Base-by-base conservation (phyloP, 2,888 invertebrate species). In the Selenia dentaria region DNA sequence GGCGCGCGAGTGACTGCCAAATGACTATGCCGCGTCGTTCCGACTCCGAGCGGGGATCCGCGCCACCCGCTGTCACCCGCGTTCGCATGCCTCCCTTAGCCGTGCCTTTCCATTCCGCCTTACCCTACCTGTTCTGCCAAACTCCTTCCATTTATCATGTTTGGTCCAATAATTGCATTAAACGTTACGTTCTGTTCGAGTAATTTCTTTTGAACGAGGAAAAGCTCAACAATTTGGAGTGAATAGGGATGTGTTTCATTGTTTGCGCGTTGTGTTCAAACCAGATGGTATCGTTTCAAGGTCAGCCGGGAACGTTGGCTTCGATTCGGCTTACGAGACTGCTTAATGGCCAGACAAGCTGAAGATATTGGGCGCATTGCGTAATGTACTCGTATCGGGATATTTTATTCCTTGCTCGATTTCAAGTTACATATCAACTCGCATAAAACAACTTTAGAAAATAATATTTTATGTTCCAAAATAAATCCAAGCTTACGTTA, bases 1-100 rank as follows among this genome's bases (percentile, higher is more conserved):
- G 67, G 65, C 83, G 83, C 87, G 84, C 85, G 87, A 88, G 65
- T 88, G 85, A 64, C 70, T 38, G 73, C 65, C 46, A 29, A 18
- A 2, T 25, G 40, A 28, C 31, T 6, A 22, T 8, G 10, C 25
- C 25, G 9, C 9, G 25, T 10, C 10, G 3, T 25, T 5, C 10
- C 25, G 22, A 22, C 8, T 22, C 18, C 18, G 6, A 18, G 6
- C 18, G 5, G 8, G 22, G 22, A 22, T 22, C 22, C 59, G 42
- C 45, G 51, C 43, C 50, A 47, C 59, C 59, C 62, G 54, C 57
- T 55, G 29, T 54, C 63, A 62, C 58, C 54, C 51, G 49, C 51
- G 16, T 16, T 50, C 48, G 33, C 51, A 57, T 63, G 64, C 68
- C 69, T 59, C 64, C 60, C 59, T 57, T 47, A 2, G 2, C 8